Percentiles rank a stretch among this genome's conserved stretches.
phyloP scores from a whole-genome alignment of 2,113 vertebrate genomes.

The Myotis davidii region DNA sequence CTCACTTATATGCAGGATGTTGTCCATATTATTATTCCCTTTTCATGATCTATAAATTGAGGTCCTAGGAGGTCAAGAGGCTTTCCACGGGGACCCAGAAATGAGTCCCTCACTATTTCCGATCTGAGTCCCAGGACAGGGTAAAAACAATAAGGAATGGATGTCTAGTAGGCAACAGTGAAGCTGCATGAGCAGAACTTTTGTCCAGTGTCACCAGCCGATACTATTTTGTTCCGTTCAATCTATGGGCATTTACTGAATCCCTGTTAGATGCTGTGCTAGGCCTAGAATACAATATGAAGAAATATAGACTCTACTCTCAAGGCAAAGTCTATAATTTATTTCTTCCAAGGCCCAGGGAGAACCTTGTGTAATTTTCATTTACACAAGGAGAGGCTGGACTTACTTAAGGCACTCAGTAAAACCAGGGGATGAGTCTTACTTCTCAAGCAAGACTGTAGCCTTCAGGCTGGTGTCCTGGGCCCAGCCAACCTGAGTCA shows the following conservation, averaged over 20 bases:
- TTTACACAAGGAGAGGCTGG: neutral
- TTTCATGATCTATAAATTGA: neutral
- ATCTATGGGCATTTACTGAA: neutral
- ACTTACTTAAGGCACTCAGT: neutral
- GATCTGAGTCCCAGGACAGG: neutral
- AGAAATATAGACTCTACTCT: constrained; percentile 9
- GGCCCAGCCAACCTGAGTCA: neutral
- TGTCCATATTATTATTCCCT: neutral
- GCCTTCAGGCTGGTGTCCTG: neutral
- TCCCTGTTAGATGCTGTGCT: neutral
- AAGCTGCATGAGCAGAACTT: neutral
- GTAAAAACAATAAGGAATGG: neutral
- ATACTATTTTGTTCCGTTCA: neutral
- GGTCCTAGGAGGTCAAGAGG: neutral
- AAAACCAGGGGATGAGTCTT: neutral
- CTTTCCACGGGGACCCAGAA: neutral
- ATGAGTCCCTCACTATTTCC: neutral
- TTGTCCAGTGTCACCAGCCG: neutral
- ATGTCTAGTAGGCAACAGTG: neutral
- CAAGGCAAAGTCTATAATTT: neutral
- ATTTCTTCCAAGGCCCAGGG: neutral
- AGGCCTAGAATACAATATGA: neutral
- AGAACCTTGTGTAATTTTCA: constrained; percentile 36
- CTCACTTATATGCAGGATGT: neutral
- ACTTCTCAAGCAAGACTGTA: neutral